Percentiles rank a stretch among this genome's conserved stretches.
phyloP scores from a whole-genome alignment of 2,797 vertebrate species.

The Phoeniculus purpureus region DNA sequence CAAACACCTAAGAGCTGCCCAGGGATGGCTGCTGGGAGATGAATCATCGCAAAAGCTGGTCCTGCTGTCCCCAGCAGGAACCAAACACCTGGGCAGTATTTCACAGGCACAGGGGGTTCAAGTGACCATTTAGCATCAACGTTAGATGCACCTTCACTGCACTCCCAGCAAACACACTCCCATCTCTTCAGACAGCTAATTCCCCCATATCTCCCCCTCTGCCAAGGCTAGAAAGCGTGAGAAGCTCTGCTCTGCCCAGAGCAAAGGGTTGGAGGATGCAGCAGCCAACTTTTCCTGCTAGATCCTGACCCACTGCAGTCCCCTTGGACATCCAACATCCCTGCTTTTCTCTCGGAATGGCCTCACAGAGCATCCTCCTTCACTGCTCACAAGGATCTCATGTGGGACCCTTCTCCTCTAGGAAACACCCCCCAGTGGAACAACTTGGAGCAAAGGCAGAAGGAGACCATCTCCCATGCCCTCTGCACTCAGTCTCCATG shows the following conservation, averaged over 20 bases:
- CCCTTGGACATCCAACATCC: rapidly evolving
- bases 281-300: neutral
- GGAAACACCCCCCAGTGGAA: neutral
- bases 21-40: neutral
- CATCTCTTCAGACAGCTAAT: rapidly evolving
- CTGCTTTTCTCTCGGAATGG: rapidly evolving
- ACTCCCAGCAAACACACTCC: rapidly evolving
- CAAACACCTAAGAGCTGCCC: neutral
- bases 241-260: neutral
- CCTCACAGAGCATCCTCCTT: neutral
- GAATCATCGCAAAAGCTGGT: neutral
- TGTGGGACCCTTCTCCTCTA: neutral
- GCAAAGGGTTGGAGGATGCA: neutral
- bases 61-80: neutral
- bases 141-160: rapidly evolving
- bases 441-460: neutral
- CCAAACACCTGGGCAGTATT: neutral
- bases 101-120: neutral
- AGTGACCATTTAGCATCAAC: neutral
- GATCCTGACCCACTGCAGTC: neutral
- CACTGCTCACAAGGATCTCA: neutral
- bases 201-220: rapidly evolving
- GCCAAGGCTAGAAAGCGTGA: rapidly evolving
- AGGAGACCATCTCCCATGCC: neutral
- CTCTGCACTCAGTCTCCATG: rapidly evolving